These are phyloP conservation scores for Sterrhoptilus dennistouni DNA, from an alignment of 2,113 vertebrate species.

Conservation along the genomic window DNA sequence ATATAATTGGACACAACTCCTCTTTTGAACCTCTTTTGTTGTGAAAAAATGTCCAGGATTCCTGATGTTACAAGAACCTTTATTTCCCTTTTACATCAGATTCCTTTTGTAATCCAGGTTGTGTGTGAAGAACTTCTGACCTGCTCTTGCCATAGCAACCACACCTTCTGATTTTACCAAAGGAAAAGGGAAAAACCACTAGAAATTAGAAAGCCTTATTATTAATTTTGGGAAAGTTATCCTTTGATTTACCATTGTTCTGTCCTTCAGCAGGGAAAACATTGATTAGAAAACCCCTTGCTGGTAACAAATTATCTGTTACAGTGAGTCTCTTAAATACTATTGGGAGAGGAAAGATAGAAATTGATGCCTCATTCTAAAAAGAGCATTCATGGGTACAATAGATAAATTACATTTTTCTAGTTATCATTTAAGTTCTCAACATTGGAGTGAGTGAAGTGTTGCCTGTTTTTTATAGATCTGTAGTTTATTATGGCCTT, in stretches of 20 bases:
- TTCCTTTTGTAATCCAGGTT: neutral
- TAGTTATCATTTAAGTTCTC: neutral
- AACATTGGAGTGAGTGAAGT: neutral
- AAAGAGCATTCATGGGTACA: neutral
- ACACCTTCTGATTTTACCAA: neutral
- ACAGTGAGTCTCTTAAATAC: neutral
- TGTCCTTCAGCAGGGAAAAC: neutral
- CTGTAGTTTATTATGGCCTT: neutral
- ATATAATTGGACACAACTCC: neutral
- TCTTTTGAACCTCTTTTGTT: neutral
- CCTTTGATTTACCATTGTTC: constrained; percentile 1
- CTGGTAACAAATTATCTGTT: neutral
- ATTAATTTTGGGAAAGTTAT: neutral
- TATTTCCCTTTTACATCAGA: neutral
- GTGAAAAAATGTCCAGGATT: neutral
- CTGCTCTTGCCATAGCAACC: constrained; percentile 22
- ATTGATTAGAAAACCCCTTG: neutral
- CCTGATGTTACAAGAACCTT: neutral
- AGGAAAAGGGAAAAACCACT: neutral
- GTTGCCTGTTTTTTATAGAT: neutral
- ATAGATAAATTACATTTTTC: neutral
- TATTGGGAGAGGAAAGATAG: neutral
- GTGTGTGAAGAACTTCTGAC: neutral
- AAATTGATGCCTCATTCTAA: neutral
- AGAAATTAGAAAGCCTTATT: neutral